Evolutionary conservation across 2,113 vertebrate species (phyloP), one percentile per base, ranked within the genome.

Genomic region (Apus apus): DNA sequence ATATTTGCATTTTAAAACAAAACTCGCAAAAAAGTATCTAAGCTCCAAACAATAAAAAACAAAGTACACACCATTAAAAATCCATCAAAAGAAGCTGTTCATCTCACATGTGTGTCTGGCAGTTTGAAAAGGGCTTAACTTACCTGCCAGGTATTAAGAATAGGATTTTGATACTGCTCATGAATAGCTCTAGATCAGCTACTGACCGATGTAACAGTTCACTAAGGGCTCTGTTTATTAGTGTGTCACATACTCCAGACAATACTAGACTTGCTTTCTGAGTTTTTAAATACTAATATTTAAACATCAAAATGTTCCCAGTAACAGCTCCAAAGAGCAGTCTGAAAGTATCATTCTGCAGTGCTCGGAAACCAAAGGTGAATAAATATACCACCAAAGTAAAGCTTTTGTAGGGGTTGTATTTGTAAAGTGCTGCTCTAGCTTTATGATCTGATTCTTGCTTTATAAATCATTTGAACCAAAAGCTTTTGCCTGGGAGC

Each of bases 1-100:
- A 93, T 88, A 95, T 97, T 97, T 96, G 94, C 96, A 95, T 96
- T 96, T 96, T 96, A 96, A 96, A 97, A 89, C 89, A 96, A 96
- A 97, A 94, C 95, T 97, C 53, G 4, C 96, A 96, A 96, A 97
- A 97, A 97, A 96, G 94, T 97, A 89, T 87, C 96, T 95, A 82
- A 96, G 92, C 94, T 96, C 93, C 94, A 96, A 92, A 95, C 96
- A 97, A 96, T 96, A 97, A 96, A 97, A 96, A 65, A 53, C 76
- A 82, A 97, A 97, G 86, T 85, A 57, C 83, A 96, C 80, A 93
- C 88, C 96, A 97, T 97, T 97, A 97, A 97, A 97, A 96, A 97
- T 95, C 96, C 94, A 97, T 97, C 94, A 96, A 92, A 95, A 94
- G 88, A 93, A 94, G 88, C 96, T 93, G 92, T 94, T 95, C 88